phyloP scores from a whole-genome alignment of 1,140 invertebrate genomes.

The Drosophila saltans region DNA sequence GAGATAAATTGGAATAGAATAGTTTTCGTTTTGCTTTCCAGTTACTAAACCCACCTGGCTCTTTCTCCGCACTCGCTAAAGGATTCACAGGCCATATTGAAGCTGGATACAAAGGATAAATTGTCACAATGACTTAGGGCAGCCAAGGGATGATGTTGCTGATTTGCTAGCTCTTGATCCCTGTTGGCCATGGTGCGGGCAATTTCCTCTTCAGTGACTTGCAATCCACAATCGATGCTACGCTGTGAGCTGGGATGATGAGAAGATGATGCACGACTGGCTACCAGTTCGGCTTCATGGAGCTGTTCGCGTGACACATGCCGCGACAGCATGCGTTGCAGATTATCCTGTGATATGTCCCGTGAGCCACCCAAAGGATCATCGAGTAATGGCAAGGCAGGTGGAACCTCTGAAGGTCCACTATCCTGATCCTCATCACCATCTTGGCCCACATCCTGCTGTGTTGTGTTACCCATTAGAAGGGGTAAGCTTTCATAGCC shows the following conservation, averaged over 20 bases:
- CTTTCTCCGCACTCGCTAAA: constrained; percentile 82
- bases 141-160: constrained; percentile 90
- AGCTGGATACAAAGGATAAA: constrained; percentile 93
- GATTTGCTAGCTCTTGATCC: constrained; percentile 88
- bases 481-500: constrained; percentile 40
- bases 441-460: constrained; percentile 82
- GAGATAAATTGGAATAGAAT: constrained; percentile 44
- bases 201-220: constrained; percentile 96
- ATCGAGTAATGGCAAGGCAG: constrained; percentile 89
- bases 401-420: constrained; percentile 89
- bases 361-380: constrained; percentile 90
- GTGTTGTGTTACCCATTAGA: constrained; percentile 20
- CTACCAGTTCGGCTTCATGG: constrained; percentile 75
- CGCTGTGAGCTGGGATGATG: constrained; percentile 82
- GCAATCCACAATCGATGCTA: constrained; percentile 85
- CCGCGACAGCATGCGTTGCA: constrained; percentile 86
- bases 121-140: constrained; percentile 94
- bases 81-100: constrained; percentile 89
- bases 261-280: constrained; percentile 75
- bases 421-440: constrained; percentile 89
- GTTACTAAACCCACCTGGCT: constrained; percentile 62
- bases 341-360: constrained; percentile 91
- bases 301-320: constrained; percentile 84
- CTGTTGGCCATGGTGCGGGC: constrained; percentile 90
- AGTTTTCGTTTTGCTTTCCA: not conserved